Evolutionary conservation across 2,797 vertebrate genomes (phyloP), one percentile per base, ranked within the genome.

Genomic region (Antennarius maculatus): DNA sequence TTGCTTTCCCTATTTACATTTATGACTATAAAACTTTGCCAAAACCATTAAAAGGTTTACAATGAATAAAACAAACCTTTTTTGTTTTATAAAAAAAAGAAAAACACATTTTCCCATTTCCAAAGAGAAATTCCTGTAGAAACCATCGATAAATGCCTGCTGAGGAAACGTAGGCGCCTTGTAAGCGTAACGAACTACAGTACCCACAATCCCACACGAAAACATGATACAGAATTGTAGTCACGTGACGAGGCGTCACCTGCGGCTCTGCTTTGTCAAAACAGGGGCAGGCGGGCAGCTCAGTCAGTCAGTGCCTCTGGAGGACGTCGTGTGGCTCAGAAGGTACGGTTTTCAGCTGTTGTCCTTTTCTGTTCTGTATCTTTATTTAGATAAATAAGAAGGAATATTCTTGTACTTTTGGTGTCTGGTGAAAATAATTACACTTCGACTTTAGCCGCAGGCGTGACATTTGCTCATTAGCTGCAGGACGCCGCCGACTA

Each of bases 241-340:
- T 84, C 83, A 88, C 71, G 63, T 84, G 85, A 80, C 12, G 0
- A 0, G 0, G 3, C 27, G 49, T 86, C 82, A 87, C 79, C 28
- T 76, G 84, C 23, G 13, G 14, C 51, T 27, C 42, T 18, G 17
- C n/a, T 29, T 43, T 61, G 3, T 45, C 15, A 2, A 64, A 77
- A 80, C 52, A 71, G 42, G 2, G 39, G 17, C 47, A 2, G 43
- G 23, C 23, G 23, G 23, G 23, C 23, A 23, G 1, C 23, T 23
- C 23, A 23, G 23, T 23, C 29, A 34, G 31, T 45, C 62, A 54
- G 53, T 80, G 17, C 31, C 39, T 15, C 46, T 23, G 31, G 55
- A 6, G 39, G 67, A 49, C 39, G 27, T 55, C 15, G 43, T 5
- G 1, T 0, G 1, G 5, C 18, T 1, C 7, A 0, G 7, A 59